A percentile compares a stretch with the other conserved stretches of the same genome.
phyloP scores from a whole-genome alignment of 2,797 vertebrate species.

The Chrosomus eos region DNA sequence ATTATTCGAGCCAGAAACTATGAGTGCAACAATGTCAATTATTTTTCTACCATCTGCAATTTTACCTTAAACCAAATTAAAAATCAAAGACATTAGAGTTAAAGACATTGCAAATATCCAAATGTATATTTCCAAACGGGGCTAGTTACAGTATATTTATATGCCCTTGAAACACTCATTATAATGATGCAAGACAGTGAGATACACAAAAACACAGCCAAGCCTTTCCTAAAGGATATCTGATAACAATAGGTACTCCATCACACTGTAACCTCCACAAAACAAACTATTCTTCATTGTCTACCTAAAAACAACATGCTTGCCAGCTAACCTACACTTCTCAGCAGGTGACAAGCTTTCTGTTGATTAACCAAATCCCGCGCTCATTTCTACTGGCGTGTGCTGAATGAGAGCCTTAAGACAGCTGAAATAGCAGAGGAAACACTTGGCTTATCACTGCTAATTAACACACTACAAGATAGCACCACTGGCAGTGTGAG shows the following conservation, averaged over 20 bases:
- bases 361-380: conserved; percentile 57
- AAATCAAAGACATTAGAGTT: neutral
- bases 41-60: neutral
- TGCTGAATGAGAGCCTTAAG: conserved; percentile 34
- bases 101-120: neutral
- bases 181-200: conserved; percentile 20
- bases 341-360: conserved; percentile 69
- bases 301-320: conserved; percentile 72
- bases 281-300: conserved; percentile 58
- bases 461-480: conserved; percentile 53
- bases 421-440: conserved; percentile 51
- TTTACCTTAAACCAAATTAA: conserved; percentile 2
- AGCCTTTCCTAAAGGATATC: conserved; percentile 14
- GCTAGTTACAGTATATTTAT: conserved; percentile 4
- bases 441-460: conserved; percentile 53
- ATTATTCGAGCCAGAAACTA: neutral
- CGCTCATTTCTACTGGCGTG: conserved; percentile 43
- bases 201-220: conserved; percentile 13
- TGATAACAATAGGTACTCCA: conserved; percentile 37
- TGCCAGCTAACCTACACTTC: conserved; percentile 71
- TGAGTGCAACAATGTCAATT: neutral
- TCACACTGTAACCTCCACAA: conserved; percentile 35
- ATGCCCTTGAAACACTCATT: conserved; percentile 1
- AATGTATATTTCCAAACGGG: neutral
- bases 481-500: conserved; percentile 29